These are phyloP conservation scores for Gasterosteus aculeatus DNA, from an alignment of 2,113 vertebrate species.

Conservation along the genomic window DNA sequence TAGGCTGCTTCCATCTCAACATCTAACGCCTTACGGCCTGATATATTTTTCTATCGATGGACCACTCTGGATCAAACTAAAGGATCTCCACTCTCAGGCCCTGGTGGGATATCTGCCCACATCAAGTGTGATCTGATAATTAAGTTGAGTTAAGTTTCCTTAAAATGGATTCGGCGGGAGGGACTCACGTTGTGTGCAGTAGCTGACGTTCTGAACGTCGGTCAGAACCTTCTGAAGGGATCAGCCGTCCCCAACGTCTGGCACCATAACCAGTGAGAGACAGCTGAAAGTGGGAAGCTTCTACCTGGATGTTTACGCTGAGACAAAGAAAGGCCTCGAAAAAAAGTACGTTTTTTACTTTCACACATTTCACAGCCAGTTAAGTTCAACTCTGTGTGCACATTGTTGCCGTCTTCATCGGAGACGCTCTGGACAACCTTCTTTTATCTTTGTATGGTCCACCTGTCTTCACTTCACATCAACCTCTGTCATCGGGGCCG, in stretches of 20 bases:
- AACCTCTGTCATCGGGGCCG: conserved; percentile 48
- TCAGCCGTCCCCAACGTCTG: not conserved
- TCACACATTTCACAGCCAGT: conserved; percentile 5
- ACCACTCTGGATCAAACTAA: not conserved
- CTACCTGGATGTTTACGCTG: not conserved
- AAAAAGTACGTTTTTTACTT: not conserved
- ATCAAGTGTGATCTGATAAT: not conserved
- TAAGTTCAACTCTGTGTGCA: too few species aligned
- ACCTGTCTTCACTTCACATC: conserved; percentile 53
- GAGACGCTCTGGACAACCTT: not conserved
- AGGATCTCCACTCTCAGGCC: not conserved
- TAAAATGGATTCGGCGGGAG: not conserved
- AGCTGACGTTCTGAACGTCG: not conserved
- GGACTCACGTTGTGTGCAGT: not conserved
- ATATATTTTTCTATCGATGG: too few species aligned
- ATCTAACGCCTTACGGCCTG: too few species aligned
- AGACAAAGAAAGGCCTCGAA: not conserved
- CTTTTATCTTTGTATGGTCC: conserved; percentile 24
- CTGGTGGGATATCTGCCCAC: not conserved
- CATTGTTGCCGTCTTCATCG: conserved; percentile 9
- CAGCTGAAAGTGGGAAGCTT: not conserved
- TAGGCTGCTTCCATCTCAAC: too few species aligned
- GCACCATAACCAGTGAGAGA: not conserved
- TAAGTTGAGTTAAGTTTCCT: not conserved
- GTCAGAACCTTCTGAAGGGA: not conserved